Conservation (phyloP, 2,797 vertebrate genomes). For the Botia kubotai region DNA sequence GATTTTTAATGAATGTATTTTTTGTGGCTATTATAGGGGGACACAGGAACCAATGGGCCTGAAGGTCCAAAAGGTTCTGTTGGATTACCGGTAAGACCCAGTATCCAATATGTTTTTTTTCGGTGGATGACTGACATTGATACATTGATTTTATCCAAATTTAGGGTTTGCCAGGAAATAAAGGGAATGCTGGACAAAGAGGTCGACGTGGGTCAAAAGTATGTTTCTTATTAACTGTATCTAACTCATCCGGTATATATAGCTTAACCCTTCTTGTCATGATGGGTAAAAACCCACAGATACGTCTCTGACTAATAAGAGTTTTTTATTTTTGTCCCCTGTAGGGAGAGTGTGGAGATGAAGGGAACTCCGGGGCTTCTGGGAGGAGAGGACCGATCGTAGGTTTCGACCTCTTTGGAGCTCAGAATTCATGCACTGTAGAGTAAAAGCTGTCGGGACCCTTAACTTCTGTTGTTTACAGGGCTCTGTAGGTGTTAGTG, state of each 20-base stretch:
- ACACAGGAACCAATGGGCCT: conserved; percentile 67
- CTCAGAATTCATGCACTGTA: background rate
- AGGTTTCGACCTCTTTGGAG: conserved; percentile 12
- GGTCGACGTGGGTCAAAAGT: conserved; percentile 77
- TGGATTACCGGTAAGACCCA: conserved; percentile 70
- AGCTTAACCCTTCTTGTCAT: background rate
- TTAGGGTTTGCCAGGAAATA: conserved; percentile 73
- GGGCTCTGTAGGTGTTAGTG: conserved; percentile 68
- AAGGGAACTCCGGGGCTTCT: conserved; percentile 64
- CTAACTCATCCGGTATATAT: too few species aligned
- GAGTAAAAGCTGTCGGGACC: background rate
- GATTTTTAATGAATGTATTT: background rate
- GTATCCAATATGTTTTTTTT: too few species aligned
- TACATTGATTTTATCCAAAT: conserved; percentile 3
- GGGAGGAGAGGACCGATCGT: conserved; percentile 74
- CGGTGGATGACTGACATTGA: background rate
- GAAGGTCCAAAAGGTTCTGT: conserved; percentile 67
- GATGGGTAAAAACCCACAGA: background rate
- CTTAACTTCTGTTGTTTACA: conserved; percentile 53
- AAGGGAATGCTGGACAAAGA: conserved; percentile 67
- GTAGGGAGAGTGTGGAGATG: conserved; percentile 73
- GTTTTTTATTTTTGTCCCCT: conserved; percentile 29
- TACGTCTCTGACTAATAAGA: background rate
- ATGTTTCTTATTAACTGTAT: background rate
- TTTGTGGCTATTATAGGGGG: conserved; percentile 67